These are phyloP conservation scores for Eupithecia subfuscata DNA, from an alignment of 2,888 invertebrate species.

Conservation along the genomic window DNA sequence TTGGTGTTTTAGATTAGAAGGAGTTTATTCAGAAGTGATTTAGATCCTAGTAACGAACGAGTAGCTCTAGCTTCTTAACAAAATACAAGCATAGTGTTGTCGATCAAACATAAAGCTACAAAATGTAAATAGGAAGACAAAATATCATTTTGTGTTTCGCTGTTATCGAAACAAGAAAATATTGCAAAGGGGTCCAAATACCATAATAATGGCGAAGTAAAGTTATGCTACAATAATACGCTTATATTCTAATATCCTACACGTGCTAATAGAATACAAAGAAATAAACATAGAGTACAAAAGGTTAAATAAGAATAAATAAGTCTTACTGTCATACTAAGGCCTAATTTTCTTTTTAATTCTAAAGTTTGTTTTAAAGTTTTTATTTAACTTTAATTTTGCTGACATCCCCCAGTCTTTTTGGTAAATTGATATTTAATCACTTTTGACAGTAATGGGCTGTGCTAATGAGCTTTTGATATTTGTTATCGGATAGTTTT, in stretches of 20 bases:
- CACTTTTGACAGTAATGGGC: neutral
- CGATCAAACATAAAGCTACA: neutral
- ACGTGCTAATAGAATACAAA: slow-evolving; percentile 34
- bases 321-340: slow-evolving; percentile 46
- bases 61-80: neutral
- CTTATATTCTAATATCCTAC: slow-evolving; percentile 28
- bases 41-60: slow-evolving; percentile 15
- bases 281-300: slow-evolving; percentile 45
- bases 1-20: slow-evolving; percentile 63
- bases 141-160: neutral
- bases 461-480: neutral
- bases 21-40: slow-evolving; percentile 40
- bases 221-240: slow-evolving; percentile 14
- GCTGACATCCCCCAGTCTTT: slow-evolving; percentile 33
- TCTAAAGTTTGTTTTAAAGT: slow-evolving; percentile 45
- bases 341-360: slow-evolving; percentile 53
- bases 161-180: neutral
- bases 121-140: neutral
- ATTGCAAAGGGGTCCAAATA: slow-evolving; percentile 8
- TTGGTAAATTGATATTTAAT: slow-evolving; percentile 22
- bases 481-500: neutral
- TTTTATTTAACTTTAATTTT: slow-evolving; percentile 4
- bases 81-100: neutral
- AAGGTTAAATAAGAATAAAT: slow-evolving; percentile 37
- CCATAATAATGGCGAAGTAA: neutral